Evolutionary conservation across 2,797 vertebrate species (phyloP), one percentile per base, ranked within the genome.

Genomic region (Sebastes oblongus): DNA sequence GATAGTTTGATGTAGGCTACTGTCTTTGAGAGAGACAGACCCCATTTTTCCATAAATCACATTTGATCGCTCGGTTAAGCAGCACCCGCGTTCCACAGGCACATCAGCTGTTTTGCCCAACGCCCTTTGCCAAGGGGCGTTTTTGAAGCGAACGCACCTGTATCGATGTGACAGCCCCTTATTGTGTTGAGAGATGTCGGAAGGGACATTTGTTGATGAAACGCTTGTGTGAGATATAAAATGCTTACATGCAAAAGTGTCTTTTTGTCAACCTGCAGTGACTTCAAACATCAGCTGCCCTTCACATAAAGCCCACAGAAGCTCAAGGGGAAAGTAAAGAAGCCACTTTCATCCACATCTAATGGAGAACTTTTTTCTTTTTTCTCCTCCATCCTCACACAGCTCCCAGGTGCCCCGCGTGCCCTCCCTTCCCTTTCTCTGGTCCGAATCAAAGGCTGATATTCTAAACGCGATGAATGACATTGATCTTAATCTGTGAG

Each of bases 401-500:
- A 87, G 87, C 94, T 94, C 95, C 93, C 89, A 90, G 88, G 94
- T 94, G 75, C 79, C 87, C 87, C 18, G 4, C 81, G 81, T 89
- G 91, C 92, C 91, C 93, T 91, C 89, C 93, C 94, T 93, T 95
- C 93, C 96, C 90, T 96, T 95, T 92, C 88, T 91, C 84, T 75
- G 67, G 61, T 88, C 87, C 85, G 83, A 94, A 91, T 84, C 91
- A 95, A 96, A 96, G 94, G 92, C 94, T 91, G 89, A 95, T 95
- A 94, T 90, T 94, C 93, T 93, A 93, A 91, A 93, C 88, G 81
- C 77, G 88, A 92, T 90, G 93, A 95, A 91, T 93, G 93, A 93
- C 93, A 95, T 95, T 94, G 93, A 96, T 96, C 96, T 95, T 94
- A 93, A 94, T 93, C 93, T 94, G 88, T 78, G 81, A 91, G 86